Evolutionary conservation across 2,888 invertebrate species (phyloP).

Genomic region (Cryptus viduatorius): DNA sequence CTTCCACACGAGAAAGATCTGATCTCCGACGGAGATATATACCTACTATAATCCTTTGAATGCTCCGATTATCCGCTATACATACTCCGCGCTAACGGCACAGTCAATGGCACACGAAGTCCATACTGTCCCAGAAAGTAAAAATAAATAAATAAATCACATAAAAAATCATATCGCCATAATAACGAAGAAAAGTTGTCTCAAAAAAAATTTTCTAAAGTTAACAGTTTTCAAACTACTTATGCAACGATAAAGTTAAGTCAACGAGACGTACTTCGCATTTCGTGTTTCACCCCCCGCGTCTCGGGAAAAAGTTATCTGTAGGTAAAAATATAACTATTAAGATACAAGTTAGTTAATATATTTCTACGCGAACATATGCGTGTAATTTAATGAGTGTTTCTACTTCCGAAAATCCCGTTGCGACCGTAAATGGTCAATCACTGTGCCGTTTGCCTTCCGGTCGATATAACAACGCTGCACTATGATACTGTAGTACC

Average conservation of each 20-base stretch:
- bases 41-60: slow-evolving; percentile 61
- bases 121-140: not conserved
- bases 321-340: not conserved
- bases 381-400: not conserved
- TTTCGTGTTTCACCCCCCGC: not conserved
- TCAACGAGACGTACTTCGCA: not conserved
- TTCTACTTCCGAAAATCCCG: not conserved
- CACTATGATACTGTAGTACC: slow-evolving; percentile 13
- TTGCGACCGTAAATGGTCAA: slow-evolving; percentile 19
- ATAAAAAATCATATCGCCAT: not conserved
- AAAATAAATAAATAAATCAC: not conserved
- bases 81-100: not conserved
- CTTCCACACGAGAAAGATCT: slow-evolving; percentile 32
- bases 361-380: not conserved
- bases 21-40: slow-evolving; percentile 46
- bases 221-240: too few relatives aligned
- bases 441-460: slow-evolving; percentile 44
- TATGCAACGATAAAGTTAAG: too few relatives aligned
- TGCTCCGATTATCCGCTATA: slow-evolving; percentile 52
- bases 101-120: slow-evolving; percentile 45
- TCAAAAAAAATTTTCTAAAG: too few relatives aligned
- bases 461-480: not conserved
- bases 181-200: too few relatives aligned
- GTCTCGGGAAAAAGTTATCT: not conserved
- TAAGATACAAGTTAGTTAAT: not conserved